Evolutionary conservation across 1,140 invertebrate species (phyloP), one percentile per base, ranked within the genome.

Genomic region (Brachionus calyciflorus): DNA sequence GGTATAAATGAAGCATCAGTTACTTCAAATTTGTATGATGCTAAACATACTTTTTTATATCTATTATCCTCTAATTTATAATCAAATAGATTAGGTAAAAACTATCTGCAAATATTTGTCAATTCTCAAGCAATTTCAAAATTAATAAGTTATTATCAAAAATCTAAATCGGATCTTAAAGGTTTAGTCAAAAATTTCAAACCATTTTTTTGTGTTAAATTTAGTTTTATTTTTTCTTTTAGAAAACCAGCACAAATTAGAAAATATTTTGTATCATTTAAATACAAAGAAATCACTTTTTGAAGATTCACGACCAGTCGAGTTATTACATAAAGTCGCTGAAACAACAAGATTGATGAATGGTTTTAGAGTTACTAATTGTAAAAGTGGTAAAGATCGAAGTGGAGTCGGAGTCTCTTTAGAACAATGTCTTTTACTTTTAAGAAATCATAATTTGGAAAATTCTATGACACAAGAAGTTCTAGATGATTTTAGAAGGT

Each of bases 321-420:
- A 73, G 33, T 21, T 73, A 12, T 41, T 73, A 12, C 69, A 73
- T 24, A 51, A 55, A 41, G 46, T 73, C 19, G 69, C 46, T 3
- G 69, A 73, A 30, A 12, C 51, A 30, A 51, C 46, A 12, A 30
- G 69, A 3, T 51, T 73, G 14, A 49, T 73, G 69, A 51, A 55
- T 17, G 69, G 69, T 10, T 33, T 73, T 55, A 49, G 69, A 73
- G 69, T 73, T 6, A 73, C 69, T 33, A 73, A 73, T 55, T 73
- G 69, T 24, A 73, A 73, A 51, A 73, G 69, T 73, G 69, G 69
- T 3, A 73, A 73, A 73, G 69, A 73, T 37, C 19, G 69, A 6
- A 73, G 28, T 53, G 69, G 69, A 30, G 51, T 73, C 19, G 37
- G 69, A 19, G 69, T 73, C 6, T 73, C 69, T 28, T 30, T 73